Evolutionary conservation across 2,888 invertebrate species (phyloP).

Genomic region (Pristionchus fissidentatus): DNA sequence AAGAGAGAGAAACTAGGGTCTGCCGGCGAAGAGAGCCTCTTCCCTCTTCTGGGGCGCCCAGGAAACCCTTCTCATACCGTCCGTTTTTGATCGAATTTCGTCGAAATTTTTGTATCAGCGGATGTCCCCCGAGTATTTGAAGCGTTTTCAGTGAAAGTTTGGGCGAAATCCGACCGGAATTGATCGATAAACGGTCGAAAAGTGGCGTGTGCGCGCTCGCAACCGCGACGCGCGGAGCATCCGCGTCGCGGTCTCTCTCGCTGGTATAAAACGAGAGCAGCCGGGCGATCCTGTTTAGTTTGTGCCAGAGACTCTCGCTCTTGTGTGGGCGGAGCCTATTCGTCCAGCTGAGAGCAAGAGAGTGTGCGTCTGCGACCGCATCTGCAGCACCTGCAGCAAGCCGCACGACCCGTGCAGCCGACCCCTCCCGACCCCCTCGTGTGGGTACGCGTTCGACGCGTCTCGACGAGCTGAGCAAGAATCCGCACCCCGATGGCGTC

Average conservation of each 20-base stretch:
- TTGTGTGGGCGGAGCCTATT: slow-evolving; percentile 24
- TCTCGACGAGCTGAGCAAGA: neutral
- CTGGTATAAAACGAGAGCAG: slow-evolving; percentile 42
- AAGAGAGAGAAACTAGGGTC: neutral
- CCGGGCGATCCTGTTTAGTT: slow-evolving; percentile 46
- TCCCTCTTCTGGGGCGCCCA: neutral
- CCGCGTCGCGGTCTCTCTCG: slow-evolving; percentile 40
- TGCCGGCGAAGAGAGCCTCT: neutral
- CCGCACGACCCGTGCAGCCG: slow-evolving; percentile 14
- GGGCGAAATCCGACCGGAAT: neutral
- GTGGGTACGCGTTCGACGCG: slow-evolving; percentile 30
- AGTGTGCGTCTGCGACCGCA: neutral
- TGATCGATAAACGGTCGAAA: neutral
- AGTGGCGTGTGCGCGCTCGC: slow-evolving; percentile 27
- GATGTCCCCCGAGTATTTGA: neutral
- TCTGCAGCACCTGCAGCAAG: neutral
- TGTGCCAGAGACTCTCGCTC: neutral
- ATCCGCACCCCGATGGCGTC: neutral
- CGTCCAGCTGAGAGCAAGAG: neutral
- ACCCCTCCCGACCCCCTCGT: neutral
- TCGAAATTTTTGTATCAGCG: neutral
- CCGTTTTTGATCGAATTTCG: neutral
- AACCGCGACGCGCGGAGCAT: neutral
- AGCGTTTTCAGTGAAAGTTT: neutral
- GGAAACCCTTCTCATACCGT: slow-evolving; percentile 9